A percentile compares a stretch with the other conserved stretches of the same genome.
phyloP scores from a whole-genome alignment of 2,113 vertebrate species.

The Charadrius vociferus region DNA sequence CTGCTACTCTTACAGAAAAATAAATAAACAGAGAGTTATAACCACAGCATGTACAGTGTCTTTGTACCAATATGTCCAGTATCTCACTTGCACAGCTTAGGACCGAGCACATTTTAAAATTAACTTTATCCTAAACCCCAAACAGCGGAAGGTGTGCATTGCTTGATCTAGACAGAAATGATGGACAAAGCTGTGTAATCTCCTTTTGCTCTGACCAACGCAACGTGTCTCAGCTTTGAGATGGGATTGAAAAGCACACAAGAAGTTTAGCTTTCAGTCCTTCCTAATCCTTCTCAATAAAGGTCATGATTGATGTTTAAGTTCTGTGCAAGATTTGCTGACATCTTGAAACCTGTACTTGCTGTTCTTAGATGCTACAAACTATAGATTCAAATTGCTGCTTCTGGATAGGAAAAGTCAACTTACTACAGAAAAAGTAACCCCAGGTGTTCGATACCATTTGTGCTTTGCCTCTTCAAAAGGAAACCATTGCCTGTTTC shows the following conservation, averaged over 20 bases:
- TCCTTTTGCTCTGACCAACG: neutral
- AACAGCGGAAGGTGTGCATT: neutral
- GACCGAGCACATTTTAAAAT: neutral
- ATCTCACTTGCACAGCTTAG: neutral
- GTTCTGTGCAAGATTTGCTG: neutral
- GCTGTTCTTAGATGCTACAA: neutral
- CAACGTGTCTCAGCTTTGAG: neutral
- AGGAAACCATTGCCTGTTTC: slow-evolving; percentile 27
- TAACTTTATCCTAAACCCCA: neutral
- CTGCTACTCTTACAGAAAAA: neutral
- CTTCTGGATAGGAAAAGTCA: slow-evolving; percentile 24
- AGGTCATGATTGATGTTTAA: neutral
- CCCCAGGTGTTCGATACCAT: neutral
- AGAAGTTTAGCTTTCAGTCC: neutral
- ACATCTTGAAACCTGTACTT: neutral
- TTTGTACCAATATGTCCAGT: neutral
- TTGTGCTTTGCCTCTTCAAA: neutral
- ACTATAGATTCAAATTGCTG: neutral
- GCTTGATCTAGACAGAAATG: neutral
- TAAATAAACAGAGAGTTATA: neutral
- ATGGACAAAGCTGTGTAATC: neutral
- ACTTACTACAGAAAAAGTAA: neutral
- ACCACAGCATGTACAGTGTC: neutral
- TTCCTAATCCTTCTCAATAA: neutral
- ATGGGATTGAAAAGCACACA: neutral